Evolutionary conservation across 2,113 vertebrate genomes (phyloP).

Genomic region (Oreamnos americanus): DNA sequence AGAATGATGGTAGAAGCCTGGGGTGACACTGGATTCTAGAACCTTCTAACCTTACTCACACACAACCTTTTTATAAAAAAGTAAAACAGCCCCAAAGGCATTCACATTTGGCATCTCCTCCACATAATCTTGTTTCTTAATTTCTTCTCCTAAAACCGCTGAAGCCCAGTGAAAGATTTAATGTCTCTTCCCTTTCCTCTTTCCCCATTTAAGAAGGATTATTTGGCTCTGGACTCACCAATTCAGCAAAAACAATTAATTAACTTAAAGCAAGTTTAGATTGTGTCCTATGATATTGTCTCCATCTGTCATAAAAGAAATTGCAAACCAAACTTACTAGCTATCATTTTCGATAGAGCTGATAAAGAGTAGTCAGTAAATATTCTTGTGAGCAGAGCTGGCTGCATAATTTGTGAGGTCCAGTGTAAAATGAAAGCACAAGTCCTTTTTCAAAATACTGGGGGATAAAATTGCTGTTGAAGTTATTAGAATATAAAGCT

Average conservation of each 20-base stretch:
- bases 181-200: background rate
- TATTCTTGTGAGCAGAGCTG: background rate
- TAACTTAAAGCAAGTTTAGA: conserved; percentile 2
- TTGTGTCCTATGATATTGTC: background rate
- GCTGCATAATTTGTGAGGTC: background rate
- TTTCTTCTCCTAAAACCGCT: conserved; percentile 27
- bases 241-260: conserved; percentile 35
- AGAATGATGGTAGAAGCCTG: background rate
- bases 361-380: background rate
- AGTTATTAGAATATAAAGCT: background rate
- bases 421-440: background rate
- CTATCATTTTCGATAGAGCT: background rate
- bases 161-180: background rate
- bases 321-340: conserved; percentile 23
- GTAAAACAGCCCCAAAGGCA: background rate
- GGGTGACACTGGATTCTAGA: background rate
- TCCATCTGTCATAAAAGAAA: conserved; percentile 37
- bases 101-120: background rate
- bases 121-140: background rate
- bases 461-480: background rate
- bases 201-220: background rate
- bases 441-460: background rate
- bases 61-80: background rate
- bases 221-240: background rate
- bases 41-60: background rate